Evolutionary conservation across 2,113 vertebrate genomes (phyloP), one percentile per base, ranked within the genome.

Genomic region (Gulo gulo): DNA sequence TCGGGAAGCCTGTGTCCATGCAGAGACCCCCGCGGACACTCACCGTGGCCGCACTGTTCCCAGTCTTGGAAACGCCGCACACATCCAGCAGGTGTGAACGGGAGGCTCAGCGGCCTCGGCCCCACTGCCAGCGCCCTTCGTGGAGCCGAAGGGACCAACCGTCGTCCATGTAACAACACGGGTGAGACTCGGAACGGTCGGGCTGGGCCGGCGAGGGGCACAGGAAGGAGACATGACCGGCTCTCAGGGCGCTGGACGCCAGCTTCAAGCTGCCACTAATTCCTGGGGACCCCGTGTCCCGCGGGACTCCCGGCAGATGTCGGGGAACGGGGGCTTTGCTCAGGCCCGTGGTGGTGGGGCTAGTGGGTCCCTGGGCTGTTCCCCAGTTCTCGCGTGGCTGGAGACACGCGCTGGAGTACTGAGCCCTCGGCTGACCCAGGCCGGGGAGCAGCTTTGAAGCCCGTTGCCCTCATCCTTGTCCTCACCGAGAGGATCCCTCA

Each of bases 21-120:
- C 12, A 7, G 14, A 47, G 36, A 29, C 73, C 45, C 69, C 21
- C 14, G 3, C 0, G 24, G 24, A 13, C 3, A 10, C 39, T 15
- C 24, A 0, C 39, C 0, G 3, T 42, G 1, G 14, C 24, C 7
- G 1, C 42, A 2, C 26, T 0, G 3, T 31, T 47, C 26, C 14
- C 42, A 18, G 74, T 26, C 24, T 23, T 9, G 26, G 42, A 47
- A 76, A 76, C 4, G 1, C 42, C 26, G 6, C 26, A 8, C 7
- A 26, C 5, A 14, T 15, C 39, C 14, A 0, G 15, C 42, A 16
- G 42, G 14, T 76, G 42, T 16, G 42, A 9, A 18, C 14, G 26
- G 14, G 42, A 4, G 26, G 26, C 71, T 20, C 2, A 23, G 36
- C 21, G 2, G 20, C 9, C 10, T 71, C 20, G 4, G 20, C n/a